Percentiles rank a stretch among this genome's conserved stretches.
Conservation (phyloP, 1,140 invertebrate genomes). For the Drosophila cardini region DNA sequence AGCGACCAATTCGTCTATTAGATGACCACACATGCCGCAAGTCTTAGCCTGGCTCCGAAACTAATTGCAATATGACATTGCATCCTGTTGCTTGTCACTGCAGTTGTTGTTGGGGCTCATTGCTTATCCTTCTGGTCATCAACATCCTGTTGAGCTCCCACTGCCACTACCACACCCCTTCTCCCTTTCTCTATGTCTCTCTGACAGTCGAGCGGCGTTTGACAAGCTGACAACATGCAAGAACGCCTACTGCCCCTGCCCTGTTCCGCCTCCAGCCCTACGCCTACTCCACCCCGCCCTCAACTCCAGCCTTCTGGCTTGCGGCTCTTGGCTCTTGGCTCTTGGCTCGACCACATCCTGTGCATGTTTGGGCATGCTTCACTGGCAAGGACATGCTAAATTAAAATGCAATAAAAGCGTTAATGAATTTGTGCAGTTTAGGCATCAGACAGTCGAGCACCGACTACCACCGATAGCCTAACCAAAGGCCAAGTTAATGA, state of each 20-base stretch:
- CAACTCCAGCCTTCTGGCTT: conserved; percentile 1
- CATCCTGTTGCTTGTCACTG: conserved; percentile 60
- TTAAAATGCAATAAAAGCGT: conserved; percentile 81
- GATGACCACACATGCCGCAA: conserved; percentile 63
- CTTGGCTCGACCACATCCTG: conserved; percentile 58
- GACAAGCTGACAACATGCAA: conserved; percentile 72
- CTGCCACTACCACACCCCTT: not conserved
- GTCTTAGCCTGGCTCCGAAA: conserved; percentile 57
- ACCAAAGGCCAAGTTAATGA: conserved; percentile 56
- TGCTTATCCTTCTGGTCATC: conserved; percentile 51
- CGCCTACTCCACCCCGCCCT: not conserved
- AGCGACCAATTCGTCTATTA: conserved; percentile 59
- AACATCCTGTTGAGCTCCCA: conserved; percentile 53
- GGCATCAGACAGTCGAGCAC: conserved; percentile 10
- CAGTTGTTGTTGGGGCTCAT: not conserved
- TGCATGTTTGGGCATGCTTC: conserved; percentile 76
- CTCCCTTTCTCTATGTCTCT: not conserved
- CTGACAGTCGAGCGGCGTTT: conserved; percentile 51
- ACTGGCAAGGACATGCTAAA: conserved; percentile 77
- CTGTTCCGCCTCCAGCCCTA: not conserved
- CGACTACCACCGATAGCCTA: not conserved
- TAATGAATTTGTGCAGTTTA: conserved; percentile 61
- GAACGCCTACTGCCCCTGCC: conserved; percentile 7
- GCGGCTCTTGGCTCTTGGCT: conserved; percentile 8
- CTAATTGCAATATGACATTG: conserved; percentile 82